Evolutionary conservation across 2,797 vertebrate genomes (phyloP).

Genomic region (Chloroceryle inda): DNA sequence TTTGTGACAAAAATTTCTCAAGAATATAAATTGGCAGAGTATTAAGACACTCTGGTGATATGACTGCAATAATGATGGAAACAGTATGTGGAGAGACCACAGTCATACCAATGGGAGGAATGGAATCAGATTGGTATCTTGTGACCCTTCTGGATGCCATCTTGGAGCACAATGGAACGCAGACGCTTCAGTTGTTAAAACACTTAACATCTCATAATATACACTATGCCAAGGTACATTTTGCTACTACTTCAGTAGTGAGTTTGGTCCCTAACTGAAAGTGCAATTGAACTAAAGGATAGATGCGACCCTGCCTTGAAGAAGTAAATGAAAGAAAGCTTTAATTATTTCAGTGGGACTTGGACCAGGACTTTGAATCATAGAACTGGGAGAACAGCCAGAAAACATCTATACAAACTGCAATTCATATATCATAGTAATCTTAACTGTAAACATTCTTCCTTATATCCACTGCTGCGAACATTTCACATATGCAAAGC

Average conservation of each 20-base stretch:
- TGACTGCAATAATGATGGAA: constrained; percentile 20
- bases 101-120: not conserved
- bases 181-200: constrained; percentile 32
- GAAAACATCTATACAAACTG: not conserved
- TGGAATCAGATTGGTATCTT: constrained; percentile 20
- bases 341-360: not conserved
- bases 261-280: not conserved
- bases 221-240: not conserved
- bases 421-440: not conserved
- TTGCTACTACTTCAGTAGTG: not conserved
- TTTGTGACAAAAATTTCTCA: constrained; percentile 11
- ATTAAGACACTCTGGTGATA: not conserved
- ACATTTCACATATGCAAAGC: not conserved
- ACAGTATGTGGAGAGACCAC: not conserved
- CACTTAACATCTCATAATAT: not conserved
- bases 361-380: not conserved
- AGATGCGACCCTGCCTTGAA: not conserved
- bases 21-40: constrained; percentile 24
- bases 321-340: not conserved
- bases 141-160: constrained; percentile 11
- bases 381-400: not conserved
- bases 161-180: not conserved
- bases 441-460: not conserved
- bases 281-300: not conserved
- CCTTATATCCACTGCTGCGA: rapidly evolving